These are phyloP conservation scores for Leptinotarsa texana DNA, from an alignment of 1,140 invertebrate genomes.

Conservation along the genomic window DNA sequence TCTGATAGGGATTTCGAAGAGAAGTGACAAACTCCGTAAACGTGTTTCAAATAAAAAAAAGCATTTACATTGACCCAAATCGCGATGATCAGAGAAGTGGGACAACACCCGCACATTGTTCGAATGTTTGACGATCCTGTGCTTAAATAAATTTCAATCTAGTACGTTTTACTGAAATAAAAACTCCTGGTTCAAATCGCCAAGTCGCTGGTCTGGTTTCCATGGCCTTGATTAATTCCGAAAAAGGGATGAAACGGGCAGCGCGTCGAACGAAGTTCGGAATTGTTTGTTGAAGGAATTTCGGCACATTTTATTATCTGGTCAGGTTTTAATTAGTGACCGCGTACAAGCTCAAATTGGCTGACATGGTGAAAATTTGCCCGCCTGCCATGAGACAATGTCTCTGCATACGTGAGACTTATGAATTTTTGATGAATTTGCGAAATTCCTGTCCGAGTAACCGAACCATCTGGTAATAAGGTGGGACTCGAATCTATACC, in stretches of 20 bases:
- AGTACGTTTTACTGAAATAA: neutral
- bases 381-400: too few species aligned
- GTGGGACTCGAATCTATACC: too few species aligned
- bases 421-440: too few species aligned
- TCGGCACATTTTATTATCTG: neutral
- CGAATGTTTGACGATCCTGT: neutral
- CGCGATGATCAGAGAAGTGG: neutral
- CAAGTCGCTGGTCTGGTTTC: neutral
- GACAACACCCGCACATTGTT: neutral
- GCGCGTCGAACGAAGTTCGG: neutral
- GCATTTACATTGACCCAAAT: neutral
- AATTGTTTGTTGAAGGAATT: neutral
- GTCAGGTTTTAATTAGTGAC: too few species aligned
- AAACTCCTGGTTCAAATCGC: neutral
- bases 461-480: too few species aligned
- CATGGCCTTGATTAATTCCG: neutral
- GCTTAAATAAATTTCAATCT: neutral
- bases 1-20: neutral
- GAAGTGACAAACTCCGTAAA: neutral
- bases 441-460: too few species aligned
- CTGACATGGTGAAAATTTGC: too few species aligned
- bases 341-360: too few species aligned
- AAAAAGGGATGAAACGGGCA: neutral
- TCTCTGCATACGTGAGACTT: too few species aligned
- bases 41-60: neutral